Base-by-base conservation (phyloP, 2,113 vertebrate species). In the Puntigrus tetrazona region DNA sequence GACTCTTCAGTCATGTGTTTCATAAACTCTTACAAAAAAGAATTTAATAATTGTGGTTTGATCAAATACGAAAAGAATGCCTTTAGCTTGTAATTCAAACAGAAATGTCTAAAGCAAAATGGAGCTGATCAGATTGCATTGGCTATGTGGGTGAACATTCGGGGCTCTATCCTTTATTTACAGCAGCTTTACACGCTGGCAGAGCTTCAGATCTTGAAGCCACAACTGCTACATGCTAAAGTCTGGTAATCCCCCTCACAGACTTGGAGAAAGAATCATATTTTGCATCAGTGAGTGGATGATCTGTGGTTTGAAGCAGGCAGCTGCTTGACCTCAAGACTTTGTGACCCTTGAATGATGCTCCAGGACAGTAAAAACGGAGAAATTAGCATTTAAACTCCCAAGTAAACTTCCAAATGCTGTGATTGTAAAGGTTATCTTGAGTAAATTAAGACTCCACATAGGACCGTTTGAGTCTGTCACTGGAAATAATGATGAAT, bases 401-500 rank as follows among this genome's bases (percentile, higher is more conserved):
- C 7, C 8, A 50, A 25, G n/a, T 75, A 75, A 57, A 34, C 73
- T 81, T 34, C 41, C 22, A 77, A 55, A 83, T 81, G 20, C 50
- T 52, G n/a, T 5, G 45, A 86, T 84, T 75, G 74, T 36, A 50
- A 63, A 86, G 87, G 86, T 86, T 89, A 82, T 52, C 78, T 81
- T 79, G 88, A 88, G 91, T 86, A 92, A 92, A 92, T 91, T 85
- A 89, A 93, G 89, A 90, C 80, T 84, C 89, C 89, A 87, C 80
- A 34, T n/a, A 10, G 80, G 86, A 83, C 88, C 50, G 50, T 86
- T 90, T 83, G 65, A 81, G 82, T 43, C 72, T 86, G 79, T 79
- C 77, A 59, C 41, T 41, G 69, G 76, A 74, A 75, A 77, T 79
- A 81, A 87, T 86, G 20, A 57, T 89, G 72, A 89, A 88, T 87